Evolutionary conservation across 2,113 vertebrate species (phyloP), one percentile per base, ranked within the genome.

Genomic region (Girardinichthys multiradiatus): DNA sequence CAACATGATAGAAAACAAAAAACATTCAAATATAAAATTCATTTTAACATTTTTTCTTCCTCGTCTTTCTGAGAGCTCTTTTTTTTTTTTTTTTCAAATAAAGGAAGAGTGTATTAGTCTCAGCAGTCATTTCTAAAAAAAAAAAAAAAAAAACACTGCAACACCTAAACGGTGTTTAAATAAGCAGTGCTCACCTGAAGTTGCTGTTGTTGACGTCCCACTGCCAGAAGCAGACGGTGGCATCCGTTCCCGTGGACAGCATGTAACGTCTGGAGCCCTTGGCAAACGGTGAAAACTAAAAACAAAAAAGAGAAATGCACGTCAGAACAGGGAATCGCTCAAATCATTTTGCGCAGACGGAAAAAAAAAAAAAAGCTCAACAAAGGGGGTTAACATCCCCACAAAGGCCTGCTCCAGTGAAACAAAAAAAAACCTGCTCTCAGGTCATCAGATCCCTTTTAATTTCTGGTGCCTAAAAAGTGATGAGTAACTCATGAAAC

Each of bases 191-290:
- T 86, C 91, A 99, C 98, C 94, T 98, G 84, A 99, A 99, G 84
- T 94, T 95, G 88, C 95, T 94, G 70, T 96, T 95, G 76, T 95
- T 93, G 72, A 93, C 90, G 39, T 99, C 96, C 97, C 97, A 99
- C 80, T 99, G 97, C 98, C 98, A 99, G 86, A 99, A 97, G 85
- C 96, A 99, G 72, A 99, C 96, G 0, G 96, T 99, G 69, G 97
- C 98, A 92, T 99, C 98, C 65, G 96, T 97, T 89, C 98, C 97
- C 75, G 98, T 99, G 61, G 98, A 99, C 73, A 97, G 96, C 97
- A 99, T 95, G 86, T 96, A 99, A 26, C 98, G 89, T 70, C 95
- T 94, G 64, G 95, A 95, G 89, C 96, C 96, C 92, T 96, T 98
- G 87, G 95, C 96, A 95, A 96, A 96, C 1, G 98, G 98, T 88